phyloP scores from a whole-genome alignment of 2,888 invertebrate genomes.

The Sphecodes monilicornis region DNA sequence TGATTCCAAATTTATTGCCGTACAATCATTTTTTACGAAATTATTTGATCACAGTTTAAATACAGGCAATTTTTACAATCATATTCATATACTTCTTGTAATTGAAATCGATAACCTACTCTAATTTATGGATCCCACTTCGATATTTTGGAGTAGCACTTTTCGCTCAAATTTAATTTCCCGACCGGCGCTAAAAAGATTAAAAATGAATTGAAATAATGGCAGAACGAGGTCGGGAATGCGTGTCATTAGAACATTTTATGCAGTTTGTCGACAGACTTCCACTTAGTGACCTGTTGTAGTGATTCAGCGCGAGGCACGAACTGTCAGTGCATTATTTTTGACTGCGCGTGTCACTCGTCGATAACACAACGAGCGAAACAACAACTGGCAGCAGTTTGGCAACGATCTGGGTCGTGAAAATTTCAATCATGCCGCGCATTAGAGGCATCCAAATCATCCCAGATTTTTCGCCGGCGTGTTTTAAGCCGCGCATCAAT shows the following conservation, averaged over 20 bases:
- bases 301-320: not conserved
- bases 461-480: conserved; percentile 75
- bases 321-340: conserved; percentile 33
- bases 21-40: too few relatives aligned
- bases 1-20: too few relatives aligned
- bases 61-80: too few relatives aligned
- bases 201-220: not conserved
- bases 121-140: too few relatives aligned
- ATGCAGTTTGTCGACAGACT: not conserved
- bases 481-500: conserved; percentile 78
- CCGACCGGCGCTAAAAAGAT: not conserved
- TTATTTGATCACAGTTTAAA: too few relatives aligned
- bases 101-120: too few relatives aligned
- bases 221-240: not conserved
- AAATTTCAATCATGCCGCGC: conserved; percentile 67
- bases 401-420: conserved; percentile 62
- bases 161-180: not conserved
- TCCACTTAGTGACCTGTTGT: not conserved
- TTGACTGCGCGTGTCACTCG: conserved; percentile 39
- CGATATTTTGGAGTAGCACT: too few relatives aligned
- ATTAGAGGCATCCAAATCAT: conserved; percentile 68
- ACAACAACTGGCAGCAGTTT: conserved; percentile 54
- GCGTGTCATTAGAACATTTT: not conserved
- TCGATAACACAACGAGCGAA: conserved; percentile 45
- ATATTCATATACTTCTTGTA: too few relatives aligned